These are phyloP conservation scores for Drosophila asahinai DNA, from an alignment of 1,140 invertebrate species.

Conservation along the genomic window DNA sequence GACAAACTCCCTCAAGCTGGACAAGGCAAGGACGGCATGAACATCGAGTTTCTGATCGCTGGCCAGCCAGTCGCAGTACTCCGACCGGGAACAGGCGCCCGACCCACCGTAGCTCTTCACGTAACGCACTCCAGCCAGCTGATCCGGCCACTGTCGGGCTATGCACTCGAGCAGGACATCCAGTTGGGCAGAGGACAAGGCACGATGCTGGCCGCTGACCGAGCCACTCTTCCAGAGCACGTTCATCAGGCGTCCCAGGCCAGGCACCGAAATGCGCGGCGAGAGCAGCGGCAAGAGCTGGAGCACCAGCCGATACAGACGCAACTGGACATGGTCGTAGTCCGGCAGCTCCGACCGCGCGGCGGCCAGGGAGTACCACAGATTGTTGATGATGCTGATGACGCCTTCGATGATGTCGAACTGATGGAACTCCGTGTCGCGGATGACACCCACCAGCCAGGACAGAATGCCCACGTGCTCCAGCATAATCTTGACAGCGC, in stretches of 20 bases:
- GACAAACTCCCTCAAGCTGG: constrained; percentile 68
- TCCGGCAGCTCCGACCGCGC: constrained; percentile 60
- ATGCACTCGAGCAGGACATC: constrained; percentile 65
- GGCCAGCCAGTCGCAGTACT: constrained; percentile 63
- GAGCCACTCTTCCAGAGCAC: constrained; percentile 68
- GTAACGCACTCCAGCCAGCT: constrained; percentile 55
- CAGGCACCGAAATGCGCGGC: constrained; percentile 57
- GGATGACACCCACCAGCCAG: constrained; percentile 86
- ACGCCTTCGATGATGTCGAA: constrained; percentile 83
- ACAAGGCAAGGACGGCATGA: constrained; percentile 59
- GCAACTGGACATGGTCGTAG: constrained; percentile 56
- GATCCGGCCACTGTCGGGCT: constrained; percentile 60
- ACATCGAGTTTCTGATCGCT: constrained; percentile 56
- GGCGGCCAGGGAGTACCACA: constrained; percentile 76
- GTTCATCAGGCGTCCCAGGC: constrained; percentile 70
- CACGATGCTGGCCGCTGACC: constrained; percentile 40
- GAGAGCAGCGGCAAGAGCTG: constrained; percentile 67
- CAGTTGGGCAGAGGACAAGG: constrained; percentile 46
- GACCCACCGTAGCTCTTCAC: constrained; percentile 63
- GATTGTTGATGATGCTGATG: constrained; percentile 80
- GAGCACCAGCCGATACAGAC: constrained; percentile 62
- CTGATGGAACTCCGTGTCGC: constrained; percentile 76
- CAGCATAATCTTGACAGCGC: constrained; percentile 87
- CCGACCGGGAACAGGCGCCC: constrained; percentile 45
- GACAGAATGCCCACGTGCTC: constrained; percentile 88